Evolutionary conservation across 2,797 vertebrate species (phyloP).

Genomic region (Sebastes umbrosus): DNA sequence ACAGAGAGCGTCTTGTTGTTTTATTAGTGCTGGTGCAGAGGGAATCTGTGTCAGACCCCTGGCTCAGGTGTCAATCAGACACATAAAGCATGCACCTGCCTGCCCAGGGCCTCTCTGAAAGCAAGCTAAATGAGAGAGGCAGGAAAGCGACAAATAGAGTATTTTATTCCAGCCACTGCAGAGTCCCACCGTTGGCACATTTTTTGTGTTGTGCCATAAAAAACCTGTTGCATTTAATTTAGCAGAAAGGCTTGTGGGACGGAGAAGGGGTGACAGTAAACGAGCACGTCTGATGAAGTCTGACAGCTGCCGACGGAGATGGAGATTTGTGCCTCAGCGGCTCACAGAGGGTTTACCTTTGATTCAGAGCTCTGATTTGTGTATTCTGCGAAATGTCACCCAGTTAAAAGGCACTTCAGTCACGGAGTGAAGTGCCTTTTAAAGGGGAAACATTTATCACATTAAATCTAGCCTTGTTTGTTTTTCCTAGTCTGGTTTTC

Average conservation of each 20-base stretch:
- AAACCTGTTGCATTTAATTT: slow-evolving; percentile 64
- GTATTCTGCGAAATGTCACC: neutral
- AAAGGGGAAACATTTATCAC: neutral
- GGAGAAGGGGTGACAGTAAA: slow-evolving; percentile 5
- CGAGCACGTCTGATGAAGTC: slow-evolving; percentile 20
- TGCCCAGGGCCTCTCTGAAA: slow-evolving; percentile 5
- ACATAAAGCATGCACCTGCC: slow-evolving; percentile 58
- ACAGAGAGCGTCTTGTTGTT: slow-evolving; percentile 61
- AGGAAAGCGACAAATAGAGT: slow-evolving; percentile 33
- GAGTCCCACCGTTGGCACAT: neutral
- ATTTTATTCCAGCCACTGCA: slow-evolving; percentile 35
- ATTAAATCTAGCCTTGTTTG: neutral
- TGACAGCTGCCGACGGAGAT: slow-evolving; percentile 40
- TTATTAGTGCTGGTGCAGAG: slow-evolving; percentile 56
- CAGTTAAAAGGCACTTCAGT: neutral
- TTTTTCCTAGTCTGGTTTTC: neutral
- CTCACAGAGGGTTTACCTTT: slow-evolving; percentile 1
- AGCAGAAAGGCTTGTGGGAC: slow-evolving; percentile 21
- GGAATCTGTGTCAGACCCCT: slow-evolving; percentile 46
- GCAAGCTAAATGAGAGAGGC: slow-evolving; percentile 28
- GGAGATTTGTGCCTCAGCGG: slow-evolving; percentile 8
- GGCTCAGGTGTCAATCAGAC: slow-evolving; percentile 57
- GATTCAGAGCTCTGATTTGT: slow-evolving; percentile 18
- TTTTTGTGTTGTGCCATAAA: slow-evolving; percentile 38
- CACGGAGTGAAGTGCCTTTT: neutral